Evolutionary conservation across 2,113 vertebrate species (phyloP).

Genomic region (Nansenia antarctica): DNA sequence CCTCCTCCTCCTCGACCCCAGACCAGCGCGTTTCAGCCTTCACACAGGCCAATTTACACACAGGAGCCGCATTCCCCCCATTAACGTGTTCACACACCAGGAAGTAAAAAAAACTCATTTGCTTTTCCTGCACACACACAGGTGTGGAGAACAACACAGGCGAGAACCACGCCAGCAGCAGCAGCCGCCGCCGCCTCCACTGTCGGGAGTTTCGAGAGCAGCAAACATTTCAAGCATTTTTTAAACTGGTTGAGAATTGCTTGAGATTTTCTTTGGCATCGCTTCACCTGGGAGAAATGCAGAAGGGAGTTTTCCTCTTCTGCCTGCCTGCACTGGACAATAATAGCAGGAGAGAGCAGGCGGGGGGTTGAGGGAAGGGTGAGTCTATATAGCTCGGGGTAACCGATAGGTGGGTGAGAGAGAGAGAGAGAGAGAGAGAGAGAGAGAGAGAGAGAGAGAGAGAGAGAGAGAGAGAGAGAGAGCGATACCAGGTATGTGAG

Average conservation of each 20-base stretch:
- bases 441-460: no score
- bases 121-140: conserved; percentile 47
- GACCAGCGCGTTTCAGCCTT: no score
- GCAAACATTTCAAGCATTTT: conserved; percentile 69
- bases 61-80: conserved; percentile 44
- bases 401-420: no score
- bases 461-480: no score
- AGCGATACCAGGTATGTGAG: neutral
- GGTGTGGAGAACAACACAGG: conserved; percentile 39
- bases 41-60: conserved; percentile 51
- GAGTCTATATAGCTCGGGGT: neutral
- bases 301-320: conserved; percentile 62
- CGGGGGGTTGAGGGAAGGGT: neutral
- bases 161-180: conserved; percentile 52
- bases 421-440: no score
- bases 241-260: conserved; percentile 63
- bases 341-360: neutral
- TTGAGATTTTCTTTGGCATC: conserved; percentile 63
- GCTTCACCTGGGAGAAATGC: conserved; percentile 57
- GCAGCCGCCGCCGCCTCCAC: conserved; percentile 52
- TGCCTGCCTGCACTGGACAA: neutral
- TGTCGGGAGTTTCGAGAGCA: conserved; percentile 61
- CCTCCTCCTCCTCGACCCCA: no score
- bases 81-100: conserved; percentile 45
- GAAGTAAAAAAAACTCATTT: conserved; percentile 47